Conservation (phyloP, 1,140 invertebrate species). For the Bombus pyrosoma region DNA sequence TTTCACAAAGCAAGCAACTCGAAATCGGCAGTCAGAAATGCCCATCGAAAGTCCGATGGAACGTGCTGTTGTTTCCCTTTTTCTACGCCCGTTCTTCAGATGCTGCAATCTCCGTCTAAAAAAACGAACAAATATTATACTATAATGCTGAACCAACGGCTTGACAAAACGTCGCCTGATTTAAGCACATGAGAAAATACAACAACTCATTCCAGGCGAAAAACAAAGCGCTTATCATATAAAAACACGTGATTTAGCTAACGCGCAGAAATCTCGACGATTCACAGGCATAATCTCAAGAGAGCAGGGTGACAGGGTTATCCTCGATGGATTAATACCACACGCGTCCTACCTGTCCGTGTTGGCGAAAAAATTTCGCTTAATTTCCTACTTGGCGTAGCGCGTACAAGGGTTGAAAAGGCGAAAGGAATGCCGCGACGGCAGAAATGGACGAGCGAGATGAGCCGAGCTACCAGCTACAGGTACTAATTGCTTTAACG, state of each 20-base stretch:
- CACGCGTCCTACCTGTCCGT: background rate
- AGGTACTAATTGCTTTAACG: slow-evolving; percentile 66
- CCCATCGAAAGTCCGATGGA: too few species aligned
- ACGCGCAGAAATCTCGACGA: background rate
- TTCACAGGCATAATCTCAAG: background rate
- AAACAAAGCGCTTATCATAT: background rate
- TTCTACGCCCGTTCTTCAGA: too few species aligned
- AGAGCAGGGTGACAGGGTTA: background rate
- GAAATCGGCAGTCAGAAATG: too few species aligned
- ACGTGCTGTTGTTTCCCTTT: too few species aligned
- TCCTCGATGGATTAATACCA: slow-evolving; percentile 9
- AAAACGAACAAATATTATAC: too few species aligned
- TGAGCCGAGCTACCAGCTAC: slow-evolving; percentile 25
- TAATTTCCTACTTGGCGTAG: slow-evolving; percentile 4
- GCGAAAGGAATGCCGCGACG: background rate
- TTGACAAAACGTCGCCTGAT: too few species aligned
- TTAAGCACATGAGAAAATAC: background rate
- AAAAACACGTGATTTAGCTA: background rate
- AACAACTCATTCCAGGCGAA: background rate
- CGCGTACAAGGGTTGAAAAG: background rate
- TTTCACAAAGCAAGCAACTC: background rate
- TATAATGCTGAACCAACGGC: too few species aligned
- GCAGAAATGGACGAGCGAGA: slow-evolving; percentile 13
- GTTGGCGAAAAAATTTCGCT: background rate
- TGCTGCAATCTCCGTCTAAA: too few species aligned